Conservation (phyloP, 2,113 vertebrate genomes). For the Colinus virginianus region DNA sequence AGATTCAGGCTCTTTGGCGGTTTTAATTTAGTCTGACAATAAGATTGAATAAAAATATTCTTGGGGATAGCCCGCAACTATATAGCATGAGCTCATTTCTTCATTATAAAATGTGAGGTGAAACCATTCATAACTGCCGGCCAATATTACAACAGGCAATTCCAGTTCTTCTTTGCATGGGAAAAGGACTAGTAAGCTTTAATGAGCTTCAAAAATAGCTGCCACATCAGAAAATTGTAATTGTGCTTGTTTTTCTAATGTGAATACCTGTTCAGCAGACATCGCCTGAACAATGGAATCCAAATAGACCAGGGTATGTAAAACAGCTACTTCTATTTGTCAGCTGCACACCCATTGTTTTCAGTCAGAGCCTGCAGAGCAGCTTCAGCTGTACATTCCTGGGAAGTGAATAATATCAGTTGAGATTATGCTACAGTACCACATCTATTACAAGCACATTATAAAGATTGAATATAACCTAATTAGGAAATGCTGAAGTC, state of each 20-base stretch:
- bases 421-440: constrained; percentile 81
- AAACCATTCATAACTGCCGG: constrained; percentile 67
- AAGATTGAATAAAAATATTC: constrained; percentile 64
- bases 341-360: constrained; percentile 76
- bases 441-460: constrained; percentile 77
- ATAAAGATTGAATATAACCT: constrained; percentile 79
- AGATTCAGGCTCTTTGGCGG: constrained; percentile 5
- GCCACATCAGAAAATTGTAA: constrained; percentile 64
- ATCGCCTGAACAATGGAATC: constrained; percentile 63
- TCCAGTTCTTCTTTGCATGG: constrained; percentile 65
- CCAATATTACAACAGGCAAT: constrained; percentile 63
- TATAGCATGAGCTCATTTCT: constrained; percentile 63
- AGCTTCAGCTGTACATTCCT: constrained; percentile 81
- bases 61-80: constrained; percentile 69
- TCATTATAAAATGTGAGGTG: constrained; percentile 66
- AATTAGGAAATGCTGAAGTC: constrained; percentile 84
- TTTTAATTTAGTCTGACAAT: constrained; percentile 70
- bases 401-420: constrained; percentile 83
- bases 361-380: constrained; percentile 68
- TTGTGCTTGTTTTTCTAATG: constrained; percentile 60
- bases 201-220: constrained; percentile 65
- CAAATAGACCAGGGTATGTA: constrained; percentile 56
- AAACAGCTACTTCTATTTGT: constrained; percentile 67
- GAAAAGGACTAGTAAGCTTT: constrained; percentile 56
- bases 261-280: constrained; percentile 70